Evolutionary conservation across 2,113 vertebrate genomes (phyloP).

Genomic region (Mormoops blainvillei): DNA sequence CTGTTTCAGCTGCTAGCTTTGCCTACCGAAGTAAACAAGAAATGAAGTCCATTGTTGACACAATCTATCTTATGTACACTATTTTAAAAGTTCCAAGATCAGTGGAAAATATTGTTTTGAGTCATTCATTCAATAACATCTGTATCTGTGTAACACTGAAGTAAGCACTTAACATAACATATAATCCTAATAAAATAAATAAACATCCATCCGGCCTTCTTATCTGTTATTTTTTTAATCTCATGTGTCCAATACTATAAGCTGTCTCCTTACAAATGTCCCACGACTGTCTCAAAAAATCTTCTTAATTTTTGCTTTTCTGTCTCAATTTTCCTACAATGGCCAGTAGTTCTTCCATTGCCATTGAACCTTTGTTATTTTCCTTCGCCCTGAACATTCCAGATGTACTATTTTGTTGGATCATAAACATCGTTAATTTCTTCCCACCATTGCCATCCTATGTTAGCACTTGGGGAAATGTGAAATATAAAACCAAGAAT

Average conservation of each 20-base stretch:
- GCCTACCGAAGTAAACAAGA: background rate
- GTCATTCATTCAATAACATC: background rate
- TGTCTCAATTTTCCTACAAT: background rate
- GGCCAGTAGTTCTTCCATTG: background rate
- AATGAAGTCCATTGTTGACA: background rate
- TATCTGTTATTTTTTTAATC: background rate
- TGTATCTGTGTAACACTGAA: background rate
- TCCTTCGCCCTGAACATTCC: background rate
- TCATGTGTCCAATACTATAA: background rate
- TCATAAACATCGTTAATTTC: background rate
- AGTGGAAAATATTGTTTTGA: background rate
- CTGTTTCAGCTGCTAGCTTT: background rate
- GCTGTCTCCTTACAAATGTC: background rate
- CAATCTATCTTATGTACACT: rapidly evolving
- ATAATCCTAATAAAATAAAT: background rate
- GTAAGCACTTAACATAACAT: background rate
- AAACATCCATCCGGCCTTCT: background rate
- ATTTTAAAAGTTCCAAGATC: background rate
- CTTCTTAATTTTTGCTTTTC: background rate
- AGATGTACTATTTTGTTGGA: background rate
- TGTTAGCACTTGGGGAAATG: background rate
- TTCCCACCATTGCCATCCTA: background rate
- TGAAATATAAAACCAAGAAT: background rate
- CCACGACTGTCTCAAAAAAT: background rate
- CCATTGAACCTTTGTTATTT: background rate